Conservation (phyloP, 1,140 invertebrate genomes). For the Zaprionus capensis region DNA sequence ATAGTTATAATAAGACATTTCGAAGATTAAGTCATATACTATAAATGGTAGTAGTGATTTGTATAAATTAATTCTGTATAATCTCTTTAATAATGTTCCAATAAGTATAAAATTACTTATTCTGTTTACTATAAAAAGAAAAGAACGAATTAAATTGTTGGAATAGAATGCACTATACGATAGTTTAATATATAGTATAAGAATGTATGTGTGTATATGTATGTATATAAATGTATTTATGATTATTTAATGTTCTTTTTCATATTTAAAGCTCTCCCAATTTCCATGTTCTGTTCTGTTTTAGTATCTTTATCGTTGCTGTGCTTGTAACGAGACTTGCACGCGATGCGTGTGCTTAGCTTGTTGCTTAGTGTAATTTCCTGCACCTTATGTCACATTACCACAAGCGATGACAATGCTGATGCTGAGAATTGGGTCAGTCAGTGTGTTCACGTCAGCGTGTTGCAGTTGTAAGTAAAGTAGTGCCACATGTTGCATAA, state of each 20-base stretch:
- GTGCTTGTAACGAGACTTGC: background rate
- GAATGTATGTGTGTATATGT: no score
- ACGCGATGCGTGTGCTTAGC: slow-evolving; percentile 12
- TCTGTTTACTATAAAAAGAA: no score
- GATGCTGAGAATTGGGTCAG: slow-evolving; percentile 74
- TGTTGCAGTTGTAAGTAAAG: slow-evolving; percentile 54
- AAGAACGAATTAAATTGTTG: no score
- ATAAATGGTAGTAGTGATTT: background rate
- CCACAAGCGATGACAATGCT: slow-evolving; percentile 72
- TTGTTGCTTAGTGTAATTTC: slow-evolving; percentile 69
- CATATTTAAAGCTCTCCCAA: background rate
- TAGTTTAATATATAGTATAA: no score
- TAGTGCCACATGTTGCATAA: slow-evolving; percentile 54
- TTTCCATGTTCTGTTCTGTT: background rate
- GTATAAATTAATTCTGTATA: no score
- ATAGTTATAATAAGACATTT: background rate
- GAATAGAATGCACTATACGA: no score
- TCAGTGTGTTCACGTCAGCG: slow-evolving; percentile 65
- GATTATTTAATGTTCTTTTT: no score
- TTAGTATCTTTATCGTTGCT: background rate
- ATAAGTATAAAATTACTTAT: no score
- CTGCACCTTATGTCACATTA: slow-evolving; percentile 79
- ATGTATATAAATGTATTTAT: no score
- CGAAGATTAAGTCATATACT: background rate
- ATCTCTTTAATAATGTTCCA: no score